Evolutionary conservation across 2,797 vertebrate species (phyloP).

Genomic region (Spinus pinus): DNA sequence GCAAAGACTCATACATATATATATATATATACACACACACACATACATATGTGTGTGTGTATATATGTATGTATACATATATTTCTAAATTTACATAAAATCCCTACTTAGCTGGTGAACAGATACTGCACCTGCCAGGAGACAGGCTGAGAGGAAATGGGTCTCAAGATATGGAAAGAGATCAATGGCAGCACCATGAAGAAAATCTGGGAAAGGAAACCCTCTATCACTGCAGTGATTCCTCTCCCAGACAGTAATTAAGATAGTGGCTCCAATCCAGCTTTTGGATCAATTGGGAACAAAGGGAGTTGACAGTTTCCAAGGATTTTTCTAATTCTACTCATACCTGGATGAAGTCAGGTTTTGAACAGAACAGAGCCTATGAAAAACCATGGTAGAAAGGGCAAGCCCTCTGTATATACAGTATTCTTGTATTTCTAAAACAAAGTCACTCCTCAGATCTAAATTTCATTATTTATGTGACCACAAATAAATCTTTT

Average conservation of each 20-base stretch:
- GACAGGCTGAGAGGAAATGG: neutral
- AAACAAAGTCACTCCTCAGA: neutral
- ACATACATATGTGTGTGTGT: neutral
- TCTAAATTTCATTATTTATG: neutral
- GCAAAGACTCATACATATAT: fast-evolving
- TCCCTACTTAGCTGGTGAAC: neutral
- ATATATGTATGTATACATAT: fast-evolving
- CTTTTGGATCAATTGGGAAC: neutral
- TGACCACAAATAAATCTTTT: neutral
- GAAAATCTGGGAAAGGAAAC: neutral
- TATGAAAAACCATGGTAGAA: neutral
- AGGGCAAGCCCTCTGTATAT: neutral
- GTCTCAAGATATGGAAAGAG: neutral
- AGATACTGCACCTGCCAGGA: neutral
- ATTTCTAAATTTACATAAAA: neutral
- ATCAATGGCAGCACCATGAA: neutral
- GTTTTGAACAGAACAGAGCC: neutral
- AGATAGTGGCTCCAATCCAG: neutral
- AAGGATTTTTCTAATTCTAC: neutral
- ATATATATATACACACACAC: fast-evolving
- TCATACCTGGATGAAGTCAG: neutral
- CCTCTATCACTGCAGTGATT: neutral
- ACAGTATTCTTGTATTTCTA: neutral
- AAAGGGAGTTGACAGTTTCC: neutral
- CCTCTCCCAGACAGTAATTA: neutral